Percentiles rank a stretch among this genome's conserved stretches.
phyloP scores from a whole-genome alignment of 37 sponge, comb jelly and placozoan genomes.

The Chondrosia reniformis region DNA sequence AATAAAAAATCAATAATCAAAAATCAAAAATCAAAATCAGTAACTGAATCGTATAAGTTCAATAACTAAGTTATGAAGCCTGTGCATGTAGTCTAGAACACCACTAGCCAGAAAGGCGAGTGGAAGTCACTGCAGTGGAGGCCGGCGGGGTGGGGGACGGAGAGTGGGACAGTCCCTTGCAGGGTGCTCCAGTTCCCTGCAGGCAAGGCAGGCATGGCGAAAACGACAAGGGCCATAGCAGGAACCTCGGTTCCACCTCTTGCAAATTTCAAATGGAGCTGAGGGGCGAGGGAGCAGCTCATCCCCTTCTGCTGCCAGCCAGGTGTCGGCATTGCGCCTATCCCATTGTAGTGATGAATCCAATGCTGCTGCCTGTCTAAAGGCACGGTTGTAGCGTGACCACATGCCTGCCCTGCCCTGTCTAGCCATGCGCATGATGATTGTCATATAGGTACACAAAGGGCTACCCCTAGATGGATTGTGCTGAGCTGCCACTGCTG shows the following conservation, averaged over 20 bases:
- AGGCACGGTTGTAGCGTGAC: not conserved
- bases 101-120: too few relatives aligned
- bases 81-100: too few relatives aligned
- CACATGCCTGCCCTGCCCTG: not conserved
- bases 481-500: not conserved
- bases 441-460: not conserved
- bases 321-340: not conserved
- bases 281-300: not conserved
- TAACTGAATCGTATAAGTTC: too few relatives aligned
- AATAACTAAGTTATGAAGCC: too few relatives aligned
- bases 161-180: not conserved
- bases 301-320: not conserved
- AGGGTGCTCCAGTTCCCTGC: not conserved
- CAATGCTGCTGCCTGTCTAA: conserved; percentile 13
- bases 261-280: conserved; percentile 1
- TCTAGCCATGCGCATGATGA: not conserved
- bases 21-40: too few relatives aligned
- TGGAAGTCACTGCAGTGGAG: not conserved
- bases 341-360: conserved; percentile 3
- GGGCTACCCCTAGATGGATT: not conserved
- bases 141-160: not conserved
- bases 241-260: not conserved
- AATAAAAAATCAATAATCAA: too few relatives aligned
- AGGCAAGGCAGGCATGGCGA: not conserved
- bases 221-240: not conserved